phyloP scores from a whole-genome alignment of 2,888 invertebrate genomes.

The Hirtodrosophila histrioides region DNA sequence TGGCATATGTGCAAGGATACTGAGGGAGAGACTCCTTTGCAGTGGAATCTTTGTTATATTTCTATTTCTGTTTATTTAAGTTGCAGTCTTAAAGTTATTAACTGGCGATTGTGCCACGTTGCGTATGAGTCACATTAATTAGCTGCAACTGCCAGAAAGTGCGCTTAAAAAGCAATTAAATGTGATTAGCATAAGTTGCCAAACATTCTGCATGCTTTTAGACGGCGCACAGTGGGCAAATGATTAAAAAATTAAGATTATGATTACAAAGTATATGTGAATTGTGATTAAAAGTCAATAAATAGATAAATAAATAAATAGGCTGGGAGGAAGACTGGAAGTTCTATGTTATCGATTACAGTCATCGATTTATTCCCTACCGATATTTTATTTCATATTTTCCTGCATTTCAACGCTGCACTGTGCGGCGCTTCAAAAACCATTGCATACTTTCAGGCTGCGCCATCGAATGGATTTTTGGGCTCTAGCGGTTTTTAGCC shows the following conservation, averaged over 20 bases:
- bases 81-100: constrained; percentile 45
- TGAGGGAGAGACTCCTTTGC: too few relatives aligned
- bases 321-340: too few relatives aligned
- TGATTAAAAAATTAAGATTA: too few relatives aligned
- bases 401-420: too few relatives aligned
- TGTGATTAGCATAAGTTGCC: constrained; percentile 79
- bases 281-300: too few relatives aligned
- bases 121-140: constrained; percentile 75
- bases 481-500: constrained; percentile 18
- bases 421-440: constrained; percentile 29
- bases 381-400: too few relatives aligned
- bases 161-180: constrained; percentile 83
- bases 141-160: constrained; percentile 67
- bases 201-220: constrained; percentile 53
- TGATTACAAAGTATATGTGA: too few relatives aligned
- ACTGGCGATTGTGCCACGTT: constrained; percentile 34
- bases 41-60: neutral
- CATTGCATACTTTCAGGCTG: constrained; percentile 60
- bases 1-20: constrained; percentile 33
- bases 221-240: constrained; percentile 12
- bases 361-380: too few relatives aligned
- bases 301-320: too few relatives aligned
- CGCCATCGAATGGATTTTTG: constrained; percentile 33
- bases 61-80: constrained; percentile 19
- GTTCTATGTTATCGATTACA: too few relatives aligned